A percentile compares a stretch with the other conserved stretches of the same genome.
Conservation (phyloP, 2,888 invertebrate genomes). For the Tolmerus cingulatus region DNA sequence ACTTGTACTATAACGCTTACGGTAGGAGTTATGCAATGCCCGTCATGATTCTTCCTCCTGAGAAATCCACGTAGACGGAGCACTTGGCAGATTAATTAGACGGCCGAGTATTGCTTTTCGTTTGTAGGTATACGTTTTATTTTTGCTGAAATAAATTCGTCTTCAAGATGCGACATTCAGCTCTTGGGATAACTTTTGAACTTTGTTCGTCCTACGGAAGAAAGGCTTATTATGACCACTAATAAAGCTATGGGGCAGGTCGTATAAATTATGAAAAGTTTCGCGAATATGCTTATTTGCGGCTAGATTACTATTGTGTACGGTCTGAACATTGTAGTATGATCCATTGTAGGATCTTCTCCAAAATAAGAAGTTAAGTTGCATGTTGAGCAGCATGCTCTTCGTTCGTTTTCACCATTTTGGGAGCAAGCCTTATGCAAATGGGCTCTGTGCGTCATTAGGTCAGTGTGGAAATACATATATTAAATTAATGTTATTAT, state of each 20-base stretch:
- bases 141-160: not conserved
- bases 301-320: not conserved
- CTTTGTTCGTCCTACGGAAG: not conserved
- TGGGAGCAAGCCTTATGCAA: not conserved
- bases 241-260: not conserved
- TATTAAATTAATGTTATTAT: no score
- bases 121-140: not conserved
- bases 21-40: not conserved
- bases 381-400: not conserved
- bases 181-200: not conserved
- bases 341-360: not conserved
- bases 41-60: slow-evolving; percentile 12
- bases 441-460: not conserved
- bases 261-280: not conserved
- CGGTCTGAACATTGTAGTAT: not conserved
- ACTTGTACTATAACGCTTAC: slow-evolving; percentile 11
- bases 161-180: not conserved
- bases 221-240: not conserved
- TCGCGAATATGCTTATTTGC: not conserved
- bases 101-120: slow-evolving; percentile 7
- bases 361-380: not conserved
- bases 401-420: not conserved
- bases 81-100: slow-evolving; percentile 33
- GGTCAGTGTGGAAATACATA: no score
- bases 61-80: not conserved